Base-by-base conservation (phyloP, 2,797 vertebrate species). In the Pteronotus mesoamericanus region DNA sequence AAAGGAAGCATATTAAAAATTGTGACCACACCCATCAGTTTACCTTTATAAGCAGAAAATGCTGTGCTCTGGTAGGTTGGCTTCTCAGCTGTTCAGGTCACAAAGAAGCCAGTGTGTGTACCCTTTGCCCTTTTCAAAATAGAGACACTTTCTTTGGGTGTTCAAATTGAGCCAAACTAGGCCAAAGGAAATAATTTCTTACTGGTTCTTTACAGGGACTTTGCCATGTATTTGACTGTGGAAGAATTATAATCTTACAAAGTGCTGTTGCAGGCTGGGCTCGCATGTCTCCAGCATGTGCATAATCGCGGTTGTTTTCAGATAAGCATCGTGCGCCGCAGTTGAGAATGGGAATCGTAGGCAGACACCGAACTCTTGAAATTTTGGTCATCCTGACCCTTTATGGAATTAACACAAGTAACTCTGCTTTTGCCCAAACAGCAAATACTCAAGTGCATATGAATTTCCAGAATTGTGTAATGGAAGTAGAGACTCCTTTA, bases 361-460 rank as follows among this genome's bases (percentile, higher is more conserved):
- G 86, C 95, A 97, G 89, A 34, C 48, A 64, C 42, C 96, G 77
- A 94, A 88, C 89, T 97, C 92, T 75, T 88, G 59, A 95, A 95
- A 96, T 39, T 91, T 90, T 94, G 84, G 26, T 95, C 90, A 74
- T 96, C 95, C 53, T 95, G 29, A 68, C 46, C 83, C 10, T 44
- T 91, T 71, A 1, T 74, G 72, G 97, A 95, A 82, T 8, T 86
- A 92, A 75, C 84, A 69, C 21, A 87, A 68, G 74, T 91, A 82
- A 68, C 24, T 18, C 89, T 89, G 68, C 39, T 86, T 98, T 83
- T 96, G 66, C 83, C 88, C 75, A 95, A 61, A 84, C 82, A 92
- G 94, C 89, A 86, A 34, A 75, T 74, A 66, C 48, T 72, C 5
- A 80, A 55, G 86, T 42, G 86, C 39, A 34, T 64, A 32, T 74